Conservation (phyloP, 2,888 invertebrate species). For the Graphium colonna region DNA sequence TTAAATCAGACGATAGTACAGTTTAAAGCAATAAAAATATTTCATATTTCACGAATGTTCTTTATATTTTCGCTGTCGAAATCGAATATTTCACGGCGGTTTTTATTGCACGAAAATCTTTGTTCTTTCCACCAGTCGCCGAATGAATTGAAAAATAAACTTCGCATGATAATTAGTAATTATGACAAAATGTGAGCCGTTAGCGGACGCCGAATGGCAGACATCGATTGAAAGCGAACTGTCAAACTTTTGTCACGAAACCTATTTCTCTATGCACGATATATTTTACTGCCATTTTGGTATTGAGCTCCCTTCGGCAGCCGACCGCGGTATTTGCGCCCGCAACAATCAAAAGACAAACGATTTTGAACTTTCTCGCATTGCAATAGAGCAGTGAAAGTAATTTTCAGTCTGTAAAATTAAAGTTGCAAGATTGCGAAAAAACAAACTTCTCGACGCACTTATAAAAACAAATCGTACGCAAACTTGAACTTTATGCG, state of each 20-base stretch:
- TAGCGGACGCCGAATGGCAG: slow-evolving; percentile 51
- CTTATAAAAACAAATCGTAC: slow-evolving; percentile 4
- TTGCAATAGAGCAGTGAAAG: slow-evolving; percentile 16
- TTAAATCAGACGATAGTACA: too few relatives aligned
- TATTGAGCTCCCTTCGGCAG: slow-evolving; percentile 42
- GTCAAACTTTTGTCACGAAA: slow-evolving; percentile 66
- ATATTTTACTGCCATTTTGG: slow-evolving; percentile 62
- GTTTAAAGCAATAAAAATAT: too few relatives aligned
- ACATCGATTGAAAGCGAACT: slow-evolving; percentile 65
- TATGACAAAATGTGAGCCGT: slow-evolving; percentile 48
- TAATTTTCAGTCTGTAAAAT: slow-evolving; percentile 21
- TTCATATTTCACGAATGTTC: too few relatives aligned
- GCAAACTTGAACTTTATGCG: slow-evolving; percentile 37
- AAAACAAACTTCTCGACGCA: slow-evolving; percentile 15
- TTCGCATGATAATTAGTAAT: slow-evolving; percentile 62
- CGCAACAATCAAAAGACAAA: slow-evolving; percentile 21
- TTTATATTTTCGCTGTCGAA: too few relatives aligned
- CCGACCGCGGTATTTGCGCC: background rate
- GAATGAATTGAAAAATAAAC: slow-evolving; percentile 2
- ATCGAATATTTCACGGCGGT: too few relatives aligned
- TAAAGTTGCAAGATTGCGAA: slow-evolving; percentile 25
- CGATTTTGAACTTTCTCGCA: slow-evolving; percentile 6
- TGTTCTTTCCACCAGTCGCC: background rate
- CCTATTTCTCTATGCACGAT: slow-evolving; percentile 65
- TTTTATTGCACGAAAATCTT: slow-evolving; percentile 6